Evolutionary conservation across 2,888 invertebrate genomes (phyloP).

Genomic region (Ditula angustiorana): DNA sequence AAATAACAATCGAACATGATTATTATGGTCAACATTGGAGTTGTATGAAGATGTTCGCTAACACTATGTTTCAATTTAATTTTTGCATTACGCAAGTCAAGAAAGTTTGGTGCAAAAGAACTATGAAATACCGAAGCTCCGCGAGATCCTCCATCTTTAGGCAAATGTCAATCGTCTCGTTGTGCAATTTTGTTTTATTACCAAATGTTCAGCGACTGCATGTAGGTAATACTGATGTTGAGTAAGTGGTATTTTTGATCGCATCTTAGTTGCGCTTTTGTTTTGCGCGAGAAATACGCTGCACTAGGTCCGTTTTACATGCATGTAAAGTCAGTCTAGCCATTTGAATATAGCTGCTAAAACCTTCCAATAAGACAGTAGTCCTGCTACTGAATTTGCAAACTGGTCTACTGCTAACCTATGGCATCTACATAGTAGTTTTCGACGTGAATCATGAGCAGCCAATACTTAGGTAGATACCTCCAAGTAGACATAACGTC

Average conservation of each 20-base stretch:
- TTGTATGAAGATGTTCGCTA: slow-evolving; percentile 23
- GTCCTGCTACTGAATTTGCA: background rate
- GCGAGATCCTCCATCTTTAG: slow-evolving; percentile 58
- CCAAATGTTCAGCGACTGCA: slow-evolving; percentile 59
- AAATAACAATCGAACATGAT: slow-evolving; percentile 25
- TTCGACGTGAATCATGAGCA: background rate
- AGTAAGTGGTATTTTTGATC: slow-evolving; percentile 63
- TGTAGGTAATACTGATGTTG: slow-evolving; percentile 56
- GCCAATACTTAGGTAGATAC: slow-evolving; percentile 43
- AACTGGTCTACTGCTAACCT: background rate
- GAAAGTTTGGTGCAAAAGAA: slow-evolving; percentile 47
- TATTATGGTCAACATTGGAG: slow-evolving; percentile 12
- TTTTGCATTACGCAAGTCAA: slow-evolving; percentile 52
- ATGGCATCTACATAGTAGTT: background rate
- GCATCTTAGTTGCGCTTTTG: slow-evolving; percentile 54
- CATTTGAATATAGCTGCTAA: background rate
- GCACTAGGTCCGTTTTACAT: background rate
- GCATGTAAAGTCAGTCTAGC: background rate
- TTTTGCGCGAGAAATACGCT: slow-evolving; percentile 12
- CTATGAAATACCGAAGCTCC: slow-evolving; percentile 54
- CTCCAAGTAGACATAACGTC: background rate
- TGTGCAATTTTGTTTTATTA: slow-evolving; percentile 74
- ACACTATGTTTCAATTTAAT: slow-evolving; percentile 43
- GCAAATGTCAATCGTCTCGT: slow-evolving; percentile 78
- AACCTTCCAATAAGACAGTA: background rate